Base-by-base conservation (phyloP, 1,140 invertebrate genomes). In the Polypedilum pembai region DNA sequence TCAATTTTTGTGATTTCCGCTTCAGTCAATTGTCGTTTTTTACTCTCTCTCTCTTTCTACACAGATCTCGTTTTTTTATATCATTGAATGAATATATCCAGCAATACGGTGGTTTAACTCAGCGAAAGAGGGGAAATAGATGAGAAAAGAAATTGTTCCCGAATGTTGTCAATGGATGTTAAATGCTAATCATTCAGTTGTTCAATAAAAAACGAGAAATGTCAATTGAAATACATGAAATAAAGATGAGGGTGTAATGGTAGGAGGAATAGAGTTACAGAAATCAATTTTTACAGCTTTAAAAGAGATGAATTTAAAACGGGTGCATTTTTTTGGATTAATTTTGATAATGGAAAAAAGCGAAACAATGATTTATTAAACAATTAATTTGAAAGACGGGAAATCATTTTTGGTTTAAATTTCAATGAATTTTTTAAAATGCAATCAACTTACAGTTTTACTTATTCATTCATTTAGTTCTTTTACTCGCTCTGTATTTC, bases 101-200 rank as follows among this genome's bases (percentile, higher is more conserved):
- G 4, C 12, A 12, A 56, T 56, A 15, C 12, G 10, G 45, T 56
- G 45, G n/a, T 56, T 56, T 56, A n/a, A n/a, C 12, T 12, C 45
- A 12, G 3, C 15, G 45, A 56, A 12, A 56, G 45, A n/a, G 45
- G 45, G 45, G 45, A 56, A 4, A 56, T 56, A 56, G 45, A 56
- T 56, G 45, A 56, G 12, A 56, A 56, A 56, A 56, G 45, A 56
- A 56, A 56, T 56, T 56, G 45, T 56, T 56, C 45, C 45, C 45
- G 45, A 69, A 20, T 21, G 17, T 21, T 20, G 65, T 69, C 65
- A 21, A 69, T 69, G 65, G 65, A 69, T 75, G 40, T 73, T 75
- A 73, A 69, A 75, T 73, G 65, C 21, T 41, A 66, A 75, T 73
- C 69, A 75, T 65, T 72, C 74, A 45, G 40, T 41, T 75, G 74